phyloP scores from a whole-genome alignment of 2,113 vertebrate genomes.

The Ovis canadensis region DNA sequence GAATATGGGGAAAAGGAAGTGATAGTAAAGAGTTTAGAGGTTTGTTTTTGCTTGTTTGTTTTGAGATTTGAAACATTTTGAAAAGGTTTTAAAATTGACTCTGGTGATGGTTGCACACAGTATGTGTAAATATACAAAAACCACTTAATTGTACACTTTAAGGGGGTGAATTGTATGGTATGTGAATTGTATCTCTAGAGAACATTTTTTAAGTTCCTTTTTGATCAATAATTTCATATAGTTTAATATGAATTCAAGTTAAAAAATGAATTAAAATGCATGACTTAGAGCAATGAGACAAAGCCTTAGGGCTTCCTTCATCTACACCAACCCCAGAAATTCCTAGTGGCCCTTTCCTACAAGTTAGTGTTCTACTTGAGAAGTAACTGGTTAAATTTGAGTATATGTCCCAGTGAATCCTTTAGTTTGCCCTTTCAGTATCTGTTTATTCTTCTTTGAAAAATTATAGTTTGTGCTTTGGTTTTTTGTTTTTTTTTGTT shows the following conservation, averaged over 20 bases:
- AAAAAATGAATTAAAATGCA: constrained; percentile 12
- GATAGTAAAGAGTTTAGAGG: background rate
- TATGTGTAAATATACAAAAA: background rate
- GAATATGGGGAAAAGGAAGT: background rate
- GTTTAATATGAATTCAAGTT: constrained; percentile 11
- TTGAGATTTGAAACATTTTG: background rate
- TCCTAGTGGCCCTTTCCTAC: background rate
- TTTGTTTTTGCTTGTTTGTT: background rate
- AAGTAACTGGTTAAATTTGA: background rate
- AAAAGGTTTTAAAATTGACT: background rate
- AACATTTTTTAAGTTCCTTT: background rate
- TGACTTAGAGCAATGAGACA: background rate
- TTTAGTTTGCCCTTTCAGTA: background rate
- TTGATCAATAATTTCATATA: background rate
- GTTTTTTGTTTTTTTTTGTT: background rate
- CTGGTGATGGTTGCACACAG: background rate
- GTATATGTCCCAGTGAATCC: background rate
- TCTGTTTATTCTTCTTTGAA: background rate
- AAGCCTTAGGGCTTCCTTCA: background rate
- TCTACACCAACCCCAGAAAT: background rate
- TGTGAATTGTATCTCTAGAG: background rate
- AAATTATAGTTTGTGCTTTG: background rate
- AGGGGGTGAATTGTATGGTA: background rate
- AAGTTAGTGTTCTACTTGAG: background rate
- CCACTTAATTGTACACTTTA: background rate